phyloP scores from a whole-genome alignment of 2,113 vertebrate genomes.

The Lampris megalopsis region DNA sequence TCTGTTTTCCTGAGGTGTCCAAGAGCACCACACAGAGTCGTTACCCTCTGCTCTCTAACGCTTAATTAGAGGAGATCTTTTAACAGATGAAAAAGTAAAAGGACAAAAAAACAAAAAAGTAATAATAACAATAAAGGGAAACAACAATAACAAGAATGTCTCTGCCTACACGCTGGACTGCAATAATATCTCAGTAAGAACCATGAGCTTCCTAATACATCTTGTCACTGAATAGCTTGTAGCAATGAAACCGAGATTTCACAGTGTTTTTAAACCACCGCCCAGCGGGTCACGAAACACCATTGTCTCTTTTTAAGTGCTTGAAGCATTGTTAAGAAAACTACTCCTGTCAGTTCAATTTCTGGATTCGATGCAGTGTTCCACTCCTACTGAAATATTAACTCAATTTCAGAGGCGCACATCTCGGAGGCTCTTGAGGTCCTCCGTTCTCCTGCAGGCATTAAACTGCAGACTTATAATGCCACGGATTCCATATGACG shows the following conservation, averaged over 20 bases:
- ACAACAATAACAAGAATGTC: no score
- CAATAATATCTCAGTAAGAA: conserved; percentile 9
- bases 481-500: conserved; percentile 8
- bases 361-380: conserved; percentile 10
- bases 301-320: conserved; percentile 25
- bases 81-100: no score
- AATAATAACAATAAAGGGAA: no score
- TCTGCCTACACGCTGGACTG: neutral
- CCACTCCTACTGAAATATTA: conserved; percentile 1
- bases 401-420: conserved; percentile 3
- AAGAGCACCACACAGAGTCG: no score
- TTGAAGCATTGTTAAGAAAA: conserved; percentile 35
- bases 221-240: conserved; percentile 14
- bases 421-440: neutral
- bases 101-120: no score
- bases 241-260: conserved; percentile 37
- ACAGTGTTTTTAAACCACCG: conserved; percentile 8
- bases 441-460: neutral
- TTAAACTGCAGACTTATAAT: conserved; percentile 6
- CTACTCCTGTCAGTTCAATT: conserved; percentile 41
- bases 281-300: conserved; percentile 25
- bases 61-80: no score
- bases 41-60: no score
- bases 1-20: no score
- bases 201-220: conserved; percentile 30